Evolutionary conservation across 2,113 vertebrate species (phyloP).

Genomic region (Zootoca vivipara): DNA sequence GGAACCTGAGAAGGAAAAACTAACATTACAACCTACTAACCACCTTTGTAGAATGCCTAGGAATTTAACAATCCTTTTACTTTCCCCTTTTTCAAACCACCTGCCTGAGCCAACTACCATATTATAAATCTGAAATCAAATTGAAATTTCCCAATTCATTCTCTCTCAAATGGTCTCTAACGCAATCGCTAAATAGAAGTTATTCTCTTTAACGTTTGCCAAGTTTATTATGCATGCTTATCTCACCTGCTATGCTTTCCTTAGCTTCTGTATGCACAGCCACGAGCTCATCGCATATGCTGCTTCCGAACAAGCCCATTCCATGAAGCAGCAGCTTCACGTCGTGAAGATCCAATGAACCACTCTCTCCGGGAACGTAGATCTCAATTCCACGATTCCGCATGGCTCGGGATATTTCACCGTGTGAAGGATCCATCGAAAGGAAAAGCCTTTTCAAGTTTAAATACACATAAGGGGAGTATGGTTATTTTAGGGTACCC

Average conservation of each 20-base stretch:
- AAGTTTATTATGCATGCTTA: neutral
- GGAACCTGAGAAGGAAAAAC: slow-evolving; percentile 78
- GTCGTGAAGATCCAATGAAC: slow-evolving; percentile 83
- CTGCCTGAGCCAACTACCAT: neutral
- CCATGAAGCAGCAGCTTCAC: slow-evolving; percentile 89
- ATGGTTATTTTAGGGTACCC: neutral
- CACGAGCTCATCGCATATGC: slow-evolving; percentile 85
- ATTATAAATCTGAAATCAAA: slow-evolving; percentile 13
- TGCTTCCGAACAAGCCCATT: slow-evolving; percentile 86
- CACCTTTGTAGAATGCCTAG: neutral
- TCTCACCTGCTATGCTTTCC: slow-evolving; percentile 83
- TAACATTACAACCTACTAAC: neutral
- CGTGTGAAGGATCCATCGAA: slow-evolving; percentile 93
- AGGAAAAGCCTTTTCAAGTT: slow-evolving; percentile 86
- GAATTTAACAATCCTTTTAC: neutral
- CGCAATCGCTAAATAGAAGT: neutral
- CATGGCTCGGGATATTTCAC: slow-evolving; percentile 98
- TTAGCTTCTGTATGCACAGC: slow-evolving; percentile 85
- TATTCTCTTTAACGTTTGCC: neutral
- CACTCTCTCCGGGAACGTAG: slow-evolving; percentile 86
- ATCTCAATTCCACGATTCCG: slow-evolving; percentile 95
- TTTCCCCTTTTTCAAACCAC: neutral
- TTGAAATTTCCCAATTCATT: neutral
- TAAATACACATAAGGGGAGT: neutral
- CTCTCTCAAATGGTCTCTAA: neutral